A percentile compares a stretch with the other conserved stretches of the same genome.
Evolutionary conservation across 2,888 invertebrate genomes (phyloP).

Genomic region (Drosophila putrida): DNA sequence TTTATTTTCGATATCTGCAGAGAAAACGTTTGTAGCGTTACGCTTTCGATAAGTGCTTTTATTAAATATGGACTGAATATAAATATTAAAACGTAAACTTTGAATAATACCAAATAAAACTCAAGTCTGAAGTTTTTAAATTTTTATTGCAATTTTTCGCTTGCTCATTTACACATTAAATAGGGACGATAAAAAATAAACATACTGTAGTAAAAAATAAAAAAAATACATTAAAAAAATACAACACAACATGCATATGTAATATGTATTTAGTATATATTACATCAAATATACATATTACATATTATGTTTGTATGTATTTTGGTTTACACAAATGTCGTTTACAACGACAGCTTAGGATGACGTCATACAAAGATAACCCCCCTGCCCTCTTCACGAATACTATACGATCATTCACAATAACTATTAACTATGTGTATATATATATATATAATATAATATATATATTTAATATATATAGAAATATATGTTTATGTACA

Average conservation of each 20-base stretch:
- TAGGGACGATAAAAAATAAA: conserved; percentile 43
- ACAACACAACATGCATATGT: conserved; percentile 18
- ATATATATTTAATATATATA: conserved; percentile 16
- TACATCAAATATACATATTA: too few species aligned
- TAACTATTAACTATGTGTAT: conserved; percentile 15
- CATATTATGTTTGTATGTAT: conserved; percentile 8
- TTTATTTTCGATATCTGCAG: too few species aligned
- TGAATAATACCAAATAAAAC: not conserved
- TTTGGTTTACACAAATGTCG: conserved; percentile 54
- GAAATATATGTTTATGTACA: conserved; percentile 23
- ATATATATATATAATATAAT: not conserved
- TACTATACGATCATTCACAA: conserved; percentile 23
- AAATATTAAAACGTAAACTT: too few species aligned
- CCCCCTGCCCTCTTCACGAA: not conserved
- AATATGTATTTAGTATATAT: conserved; percentile 1
- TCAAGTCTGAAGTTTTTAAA: conserved; percentile 3
- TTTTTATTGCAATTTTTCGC: conserved; percentile 51
- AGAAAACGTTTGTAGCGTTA: too few species aligned
- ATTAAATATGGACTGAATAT: too few species aligned
- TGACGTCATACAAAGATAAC: conserved; percentile 23
- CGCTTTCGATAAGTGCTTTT: too few species aligned
- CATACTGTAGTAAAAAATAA: conserved; percentile 33
- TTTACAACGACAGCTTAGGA: conserved; percentile 44
- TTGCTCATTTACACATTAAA: conserved; percentile 60
- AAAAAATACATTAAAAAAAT: conserved; percentile 46